phyloP scores from a whole-genome alignment of 2,113 vertebrate genomes.

The Eolophus roseicapilla region DNA sequence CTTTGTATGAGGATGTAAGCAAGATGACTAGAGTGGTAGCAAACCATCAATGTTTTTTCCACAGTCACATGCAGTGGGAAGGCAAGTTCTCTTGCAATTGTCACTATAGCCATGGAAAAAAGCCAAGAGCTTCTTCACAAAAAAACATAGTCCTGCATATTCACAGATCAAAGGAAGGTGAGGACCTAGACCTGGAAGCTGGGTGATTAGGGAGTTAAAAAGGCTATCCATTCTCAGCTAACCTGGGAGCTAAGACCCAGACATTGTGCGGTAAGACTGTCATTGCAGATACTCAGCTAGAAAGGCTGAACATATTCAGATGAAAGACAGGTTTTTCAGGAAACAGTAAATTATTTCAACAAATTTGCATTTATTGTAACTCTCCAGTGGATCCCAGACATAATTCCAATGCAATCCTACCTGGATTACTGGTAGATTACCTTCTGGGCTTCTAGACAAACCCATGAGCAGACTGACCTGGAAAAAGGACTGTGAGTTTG shows the following conservation, averaged over 20 bases:
- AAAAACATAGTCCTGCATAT: neutral
- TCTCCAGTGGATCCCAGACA: neutral
- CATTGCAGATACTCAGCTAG: neutral
- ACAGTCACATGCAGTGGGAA: neutral
- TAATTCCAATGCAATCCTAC: neutral
- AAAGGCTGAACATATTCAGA: neutral
- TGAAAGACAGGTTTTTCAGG: neutral
- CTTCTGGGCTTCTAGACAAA: neutral
- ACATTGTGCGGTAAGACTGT: accelerated
- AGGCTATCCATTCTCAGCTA: accelerated
- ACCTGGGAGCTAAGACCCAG: neutral
- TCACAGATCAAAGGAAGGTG: neutral
- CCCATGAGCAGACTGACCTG: neutral
- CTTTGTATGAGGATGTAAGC: neutral
- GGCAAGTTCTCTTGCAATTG: neutral
- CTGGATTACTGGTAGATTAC: neutral
- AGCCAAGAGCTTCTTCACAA: neutral
- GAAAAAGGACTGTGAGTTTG: neutral
- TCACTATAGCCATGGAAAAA: neutral
- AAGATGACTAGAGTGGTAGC: neutral
- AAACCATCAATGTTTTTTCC: neutral
- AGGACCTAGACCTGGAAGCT: neutral
- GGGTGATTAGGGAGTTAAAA: neutral
- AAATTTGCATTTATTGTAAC: neutral
- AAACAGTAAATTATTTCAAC: neutral